phyloP scores from a whole-genome alignment of 2,113 vertebrate genomes.

The Strigops habroptila region DNA sequence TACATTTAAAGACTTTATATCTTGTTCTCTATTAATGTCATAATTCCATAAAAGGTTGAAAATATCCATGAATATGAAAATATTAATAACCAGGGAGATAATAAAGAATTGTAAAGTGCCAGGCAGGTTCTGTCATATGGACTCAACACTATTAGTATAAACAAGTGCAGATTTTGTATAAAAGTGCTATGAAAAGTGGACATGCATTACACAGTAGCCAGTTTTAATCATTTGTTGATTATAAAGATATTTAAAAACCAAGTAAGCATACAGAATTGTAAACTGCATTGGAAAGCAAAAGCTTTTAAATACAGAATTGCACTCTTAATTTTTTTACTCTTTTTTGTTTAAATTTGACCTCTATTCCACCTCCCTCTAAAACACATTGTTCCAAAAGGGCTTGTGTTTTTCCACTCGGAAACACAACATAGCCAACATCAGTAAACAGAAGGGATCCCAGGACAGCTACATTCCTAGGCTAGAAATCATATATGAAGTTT shows the following conservation, averaged over 20 bases:
- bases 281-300: neutral
- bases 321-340: neutral
- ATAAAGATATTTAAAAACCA: neutral
- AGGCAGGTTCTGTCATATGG: neutral
- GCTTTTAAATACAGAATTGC: neutral
- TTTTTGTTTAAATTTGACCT: constrained; percentile 31
- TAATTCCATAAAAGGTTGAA: neutral
- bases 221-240: neutral
- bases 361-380: constrained; percentile 27
- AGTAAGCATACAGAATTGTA: neutral
- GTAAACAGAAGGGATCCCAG: neutral
- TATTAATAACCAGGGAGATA: neutral
- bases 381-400: neutral
- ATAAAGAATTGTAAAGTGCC: neutral
- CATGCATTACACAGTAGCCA: neutral
- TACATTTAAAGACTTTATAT: neutral
- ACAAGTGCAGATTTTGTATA: neutral
- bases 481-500: neutral
- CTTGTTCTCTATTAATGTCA: neutral
- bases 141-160: neutral
- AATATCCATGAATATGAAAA: constrained; percentile 16
- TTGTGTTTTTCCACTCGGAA: constrained; percentile 18
- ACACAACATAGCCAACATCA: neutral
- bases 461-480: neutral
- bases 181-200: neutral